Evolutionary conservation across 1,140 invertebrate genomes (phyloP), one percentile per base, ranked within the genome.

Genomic region (Zaprionus tsacasi): DNA sequence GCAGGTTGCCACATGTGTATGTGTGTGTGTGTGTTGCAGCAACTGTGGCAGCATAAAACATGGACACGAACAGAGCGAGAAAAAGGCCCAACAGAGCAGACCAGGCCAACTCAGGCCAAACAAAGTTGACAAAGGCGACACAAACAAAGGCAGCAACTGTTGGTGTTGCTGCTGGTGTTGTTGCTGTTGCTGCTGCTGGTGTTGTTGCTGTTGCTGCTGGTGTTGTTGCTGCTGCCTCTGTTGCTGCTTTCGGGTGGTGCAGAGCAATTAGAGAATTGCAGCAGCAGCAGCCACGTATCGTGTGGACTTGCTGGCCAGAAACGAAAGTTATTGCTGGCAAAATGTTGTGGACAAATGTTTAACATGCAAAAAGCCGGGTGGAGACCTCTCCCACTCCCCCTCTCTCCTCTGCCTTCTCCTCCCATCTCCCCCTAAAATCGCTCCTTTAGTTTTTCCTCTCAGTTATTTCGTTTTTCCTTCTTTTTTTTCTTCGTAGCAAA

Each of bases 181-280:
- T 15, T 45, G 40, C n/a, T 45, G 27, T 30, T 30, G 27, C 6
- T 30, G 27, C 27, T n/a, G n/a, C n/a, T n/a, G n/a, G n/a, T 40
- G 40, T 43, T 7, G n/a, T 15, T 50, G 30, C 33, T 55, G 54
- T 45, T 52, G 33, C 8, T 45, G 40, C n/a, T 45, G n/a, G n/a
- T n/a, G n/a, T n/a, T 40, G 40, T 43, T 7, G n/a, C n/a, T 50
- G 30, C 27, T 58, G 61, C 33, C 13, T 40, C 33, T 55, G 54
- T 45, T 52, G 33, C 8, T 45, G 40, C n/a, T 45, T 45, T 45
- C 40, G 38, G 36, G 50, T n/a, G 70, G 57, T 27, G 81, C 70
- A 79, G 65, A 81, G 82, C 81, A 85, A 85, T 85, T 86, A 85
- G 82, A 85, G 81, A 85, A 81, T 79, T 81, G 81, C 68, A 45